Evolutionary conservation across 2,888 invertebrate genomes (phyloP), one percentile per base, ranked within the genome.

Genomic region (Diadegma fenestrale): DNA sequence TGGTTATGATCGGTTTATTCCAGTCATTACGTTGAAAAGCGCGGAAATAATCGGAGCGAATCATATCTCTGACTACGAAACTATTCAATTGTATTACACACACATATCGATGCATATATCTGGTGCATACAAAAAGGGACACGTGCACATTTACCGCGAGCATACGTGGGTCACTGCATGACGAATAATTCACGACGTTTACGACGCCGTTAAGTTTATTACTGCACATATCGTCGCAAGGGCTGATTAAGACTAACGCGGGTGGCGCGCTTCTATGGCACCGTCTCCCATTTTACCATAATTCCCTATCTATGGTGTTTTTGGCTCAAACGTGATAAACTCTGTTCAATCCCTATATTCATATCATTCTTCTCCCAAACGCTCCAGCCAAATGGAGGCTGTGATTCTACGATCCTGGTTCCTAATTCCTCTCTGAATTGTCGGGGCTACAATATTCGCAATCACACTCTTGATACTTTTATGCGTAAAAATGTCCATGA

Each of bases 181-280:
- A 85, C 83, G 87, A 87, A 88, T 88, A 89, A 89, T 89, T 87
- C 79, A 88, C 88, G 89, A 89, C 91, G 90, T 91, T 92, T 91
- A 92, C 89, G 91, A 91, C 89, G 90, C 91, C 89, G 91, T 92
- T 91, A 91, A 91, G 88, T 91, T 91, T 91, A 90, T 92, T 90
- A 90, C 87, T 83, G 84, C 71, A 68, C 48, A 43, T 76, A 72
- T 63, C 58, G 33, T 61, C 82, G 86, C 83, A 71, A 58, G 82
- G 84, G 88, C 88, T 78, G 45, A 83, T 88, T 88, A 88, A 90
- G 89, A 90, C 88, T 88, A 37, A 37, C 82, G 26, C 77, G 58
- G 48, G 84, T 87, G 85, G 72, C 85, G 45, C 75, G 30, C 64
- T 68, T 43, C 33, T 45, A 22, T 54, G 37, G 51, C 51, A 37